A percentile compares a stretch with the other conserved stretches of the same genome.
phyloP scores from a whole-genome alignment of 2,888 invertebrate genomes.

The Heterodera filipjevi region DNA sequence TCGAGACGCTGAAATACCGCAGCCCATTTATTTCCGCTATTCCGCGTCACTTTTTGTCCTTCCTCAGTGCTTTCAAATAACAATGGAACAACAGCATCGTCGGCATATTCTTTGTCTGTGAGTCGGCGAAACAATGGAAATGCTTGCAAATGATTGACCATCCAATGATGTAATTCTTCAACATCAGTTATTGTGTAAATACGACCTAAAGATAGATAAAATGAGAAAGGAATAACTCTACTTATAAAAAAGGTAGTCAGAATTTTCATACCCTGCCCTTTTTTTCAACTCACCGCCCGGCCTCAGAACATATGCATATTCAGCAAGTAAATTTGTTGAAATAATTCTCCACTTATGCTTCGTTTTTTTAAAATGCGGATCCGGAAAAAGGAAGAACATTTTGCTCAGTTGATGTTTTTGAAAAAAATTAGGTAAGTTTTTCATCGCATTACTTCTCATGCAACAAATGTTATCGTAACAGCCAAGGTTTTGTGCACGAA shows the following conservation, averaged over 20 bases:
- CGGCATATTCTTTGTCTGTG: slow-evolving; percentile 42
- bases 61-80: slow-evolving; percentile 92
- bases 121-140: slow-evolving; percentile 80
- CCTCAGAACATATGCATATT: slow-evolving; percentile 90
- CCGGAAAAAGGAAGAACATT: slow-evolving; percentile 98
- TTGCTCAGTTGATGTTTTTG: slow-evolving; percentile 78
- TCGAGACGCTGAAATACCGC: slow-evolving; percentile 70
- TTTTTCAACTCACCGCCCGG: slow-evolving; percentile 72
- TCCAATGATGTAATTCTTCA: slow-evolving; percentile 94
- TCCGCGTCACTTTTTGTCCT: slow-evolving; percentile 94
- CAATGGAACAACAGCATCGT: slow-evolving; percentile 82
- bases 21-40: slow-evolving; percentile 87
- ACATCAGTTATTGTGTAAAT: slow-evolving; percentile 98
- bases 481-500: slow-evolving; percentile 73
- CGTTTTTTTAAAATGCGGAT: slow-evolving; percentile 97
- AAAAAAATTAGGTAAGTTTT: slow-evolving; percentile 96
- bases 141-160: slow-evolving; percentile 84
- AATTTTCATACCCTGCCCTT: too few relatives aligned
- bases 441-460: slow-evolving; percentile 95
- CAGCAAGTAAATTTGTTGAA: slow-evolving; percentile 85
- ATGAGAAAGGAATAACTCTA: background rate
- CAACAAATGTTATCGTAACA: slow-evolving; percentile 91
- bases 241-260: background rate
- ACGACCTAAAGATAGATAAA: slow-evolving; percentile 26
- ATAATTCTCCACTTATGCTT: slow-evolving; percentile 99